phyloP scores from a whole-genome alignment of 2,888 invertebrate genomes.

The Vanessa cardui region DNA sequence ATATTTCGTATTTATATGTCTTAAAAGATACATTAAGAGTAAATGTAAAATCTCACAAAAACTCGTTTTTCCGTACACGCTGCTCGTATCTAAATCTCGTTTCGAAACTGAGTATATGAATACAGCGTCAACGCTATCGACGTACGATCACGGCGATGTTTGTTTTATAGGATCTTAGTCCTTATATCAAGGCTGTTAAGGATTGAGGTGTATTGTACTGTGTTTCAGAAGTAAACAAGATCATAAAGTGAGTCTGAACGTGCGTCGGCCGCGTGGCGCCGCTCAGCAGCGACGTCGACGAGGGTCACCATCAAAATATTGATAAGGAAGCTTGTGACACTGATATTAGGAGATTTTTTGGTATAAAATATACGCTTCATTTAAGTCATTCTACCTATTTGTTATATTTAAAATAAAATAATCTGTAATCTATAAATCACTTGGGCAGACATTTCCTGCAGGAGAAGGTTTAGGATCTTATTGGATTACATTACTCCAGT shows the following conservation, averaged over 20 bases:
- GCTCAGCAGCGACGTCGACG: not conserved
- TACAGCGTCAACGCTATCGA: slow-evolving; percentile 2
- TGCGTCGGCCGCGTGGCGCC: slow-evolving; percentile 27
- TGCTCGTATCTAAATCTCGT: not conserved
- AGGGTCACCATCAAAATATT: not conserved
- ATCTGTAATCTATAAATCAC: too few relatives aligned
- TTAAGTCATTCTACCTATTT: too few relatives aligned
- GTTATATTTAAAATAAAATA: too few relatives aligned
- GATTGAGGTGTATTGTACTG: not conserved
- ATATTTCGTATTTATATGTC: too few relatives aligned
- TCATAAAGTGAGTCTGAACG: slow-evolving; percentile 24
- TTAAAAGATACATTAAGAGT: not conserved
- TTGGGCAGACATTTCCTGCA: too few relatives aligned
- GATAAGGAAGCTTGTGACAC: not conserved
- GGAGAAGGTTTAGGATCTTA: too few relatives aligned
- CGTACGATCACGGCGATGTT: not conserved
- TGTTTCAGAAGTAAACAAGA: slow-evolving; percentile 25
- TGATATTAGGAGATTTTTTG: not conserved
- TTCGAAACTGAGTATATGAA: not conserved
- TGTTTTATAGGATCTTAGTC: not conserved
- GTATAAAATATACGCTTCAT: too few relatives aligned
- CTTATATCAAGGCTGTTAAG: not conserved
- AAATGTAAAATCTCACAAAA: not conserved
- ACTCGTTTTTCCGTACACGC: not conserved
- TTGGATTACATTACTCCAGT: too few relatives aligned